Percentiles rank a stretch among this genome's conserved stretches.
Conservation (phyloP, 2,888 invertebrate species). For the Dryocosmus kuriphilus region DNA sequence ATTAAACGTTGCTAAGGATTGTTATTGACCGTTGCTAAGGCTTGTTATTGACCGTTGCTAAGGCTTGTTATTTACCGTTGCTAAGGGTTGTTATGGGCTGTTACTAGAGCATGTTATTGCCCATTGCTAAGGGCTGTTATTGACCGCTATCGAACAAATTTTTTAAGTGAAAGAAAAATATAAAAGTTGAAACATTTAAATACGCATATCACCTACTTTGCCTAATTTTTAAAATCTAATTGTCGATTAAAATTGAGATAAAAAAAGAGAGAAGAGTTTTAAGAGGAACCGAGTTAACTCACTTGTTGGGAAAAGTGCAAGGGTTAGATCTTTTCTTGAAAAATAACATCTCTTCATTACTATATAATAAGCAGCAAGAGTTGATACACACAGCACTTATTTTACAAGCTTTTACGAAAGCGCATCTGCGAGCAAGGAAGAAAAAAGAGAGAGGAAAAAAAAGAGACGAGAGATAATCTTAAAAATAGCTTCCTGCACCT, state of each 20-base stretch:
- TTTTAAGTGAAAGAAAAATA: too few species aligned
- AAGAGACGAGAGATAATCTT: slow-evolving; percentile 31
- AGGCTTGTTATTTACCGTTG: too few species aligned
- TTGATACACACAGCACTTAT: slow-evolving; percentile 29
- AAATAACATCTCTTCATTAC: slow-evolving; percentile 40
- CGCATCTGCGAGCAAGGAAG: slow-evolving; percentile 27
- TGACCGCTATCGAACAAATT: too few species aligned
- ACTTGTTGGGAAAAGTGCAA: slow-evolving; percentile 5
- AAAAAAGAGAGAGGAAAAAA: slow-evolving; percentile 12
- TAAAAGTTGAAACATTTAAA: too few species aligned
- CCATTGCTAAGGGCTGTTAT: too few species aligned
- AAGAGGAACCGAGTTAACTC: not conserved
- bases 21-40: too few species aligned
- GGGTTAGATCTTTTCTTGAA: slow-evolving; percentile 16
- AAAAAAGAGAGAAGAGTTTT: not conserved
- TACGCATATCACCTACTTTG: too few species aligned
- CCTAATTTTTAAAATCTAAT: not conserved
- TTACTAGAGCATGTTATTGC: too few species aligned
- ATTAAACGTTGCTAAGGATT: too few species aligned
- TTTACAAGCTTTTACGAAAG: slow-evolving; percentile 39
- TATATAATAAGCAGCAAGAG: slow-evolving; percentile 20
- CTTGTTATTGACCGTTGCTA: too few species aligned
- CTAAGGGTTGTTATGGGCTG: too few species aligned
- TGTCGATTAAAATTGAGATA: not conserved
- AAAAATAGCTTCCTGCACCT: slow-evolving; percentile 37